phyloP scores from a whole-genome alignment of 2,113 vertebrate species.

The Dicrurus megarhynchus region DNA sequence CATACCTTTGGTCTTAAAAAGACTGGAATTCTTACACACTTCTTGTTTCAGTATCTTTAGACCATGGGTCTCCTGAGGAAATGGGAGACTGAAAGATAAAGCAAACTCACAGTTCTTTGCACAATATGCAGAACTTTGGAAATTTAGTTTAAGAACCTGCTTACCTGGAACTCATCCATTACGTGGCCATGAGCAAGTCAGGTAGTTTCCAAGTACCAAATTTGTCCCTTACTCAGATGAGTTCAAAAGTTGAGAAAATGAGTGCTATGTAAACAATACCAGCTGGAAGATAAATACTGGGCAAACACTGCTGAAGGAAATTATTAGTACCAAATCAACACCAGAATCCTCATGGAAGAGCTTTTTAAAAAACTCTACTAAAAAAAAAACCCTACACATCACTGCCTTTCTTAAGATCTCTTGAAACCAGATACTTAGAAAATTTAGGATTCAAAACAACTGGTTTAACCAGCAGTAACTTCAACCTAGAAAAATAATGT shows the following conservation, averaged over 20 bases:
- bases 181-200: background rate
- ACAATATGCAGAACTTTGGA: background rate
- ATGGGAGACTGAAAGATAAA: background rate
- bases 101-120: background rate
- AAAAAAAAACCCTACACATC: background rate
- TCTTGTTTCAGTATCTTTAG: background rate
- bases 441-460: background rate
- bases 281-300: background rate
- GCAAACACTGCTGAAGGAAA: background rate
- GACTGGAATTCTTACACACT: background rate
- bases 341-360: background rate
- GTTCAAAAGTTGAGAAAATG: background rate
- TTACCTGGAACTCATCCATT: background rate
- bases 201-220: background rate
- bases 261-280: background rate
- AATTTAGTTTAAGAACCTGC: background rate
- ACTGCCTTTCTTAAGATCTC: background rate
- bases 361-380: background rate
- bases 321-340: background rate
- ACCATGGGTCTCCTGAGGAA: background rate
- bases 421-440: background rate
- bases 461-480: background rate
- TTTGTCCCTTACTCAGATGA: background rate
- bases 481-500: background rate
- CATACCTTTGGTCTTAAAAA: background rate